Base-by-base conservation (phyloP, 2,797 vertebrate species). In the Scolopax rusticola region DNA sequence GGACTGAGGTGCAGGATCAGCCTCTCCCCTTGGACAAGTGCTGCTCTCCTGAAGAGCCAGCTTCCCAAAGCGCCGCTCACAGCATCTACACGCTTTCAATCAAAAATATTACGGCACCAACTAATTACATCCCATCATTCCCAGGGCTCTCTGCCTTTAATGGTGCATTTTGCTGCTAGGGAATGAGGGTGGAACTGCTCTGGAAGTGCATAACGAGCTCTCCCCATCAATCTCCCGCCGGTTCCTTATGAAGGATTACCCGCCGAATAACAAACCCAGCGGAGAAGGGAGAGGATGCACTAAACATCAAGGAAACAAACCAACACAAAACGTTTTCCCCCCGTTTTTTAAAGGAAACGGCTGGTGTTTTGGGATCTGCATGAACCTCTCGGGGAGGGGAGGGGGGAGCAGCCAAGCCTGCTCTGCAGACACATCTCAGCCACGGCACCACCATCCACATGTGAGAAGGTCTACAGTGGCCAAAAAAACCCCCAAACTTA, bases 61-160 rank as follows among this genome's bases (percentile, higher is more conserved):
- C 71, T 94, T 91, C 88, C 11, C 0, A 80, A 87, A 83, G 88
- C 90, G 89, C 76, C 3, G 28, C 87, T 93, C 77, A 53, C 84
- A 63, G 70, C 63, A 95, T 84, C 95, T 94, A 92, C 63, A 87
- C 14, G 51, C 69, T 32, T 91, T 97, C 97, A 94, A 95, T 97
- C 96, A 95, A 97, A 97, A 97, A 93, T 87, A 94, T 96, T 96
- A 97, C 63, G 82, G 97, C 92, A 96, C 92, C 96, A 96, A 89
- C 96, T 97, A 98, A 89, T 97, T 95, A 98, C 28, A 15, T 81
- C 56, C 96, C 89, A 89, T 91, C 93, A 93, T 87, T 95, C 89
- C 94, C 89, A 87, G 73, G 70, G 91, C 93, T 95, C 92, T 97
- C 93, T 96, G 94, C 95, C 86, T 91, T 95, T 94, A 73, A 82